These are phyloP conservation scores for Cariama cristata DNA, from an alignment of 2,113 vertebrate species.

Conservation along the genomic window DNA sequence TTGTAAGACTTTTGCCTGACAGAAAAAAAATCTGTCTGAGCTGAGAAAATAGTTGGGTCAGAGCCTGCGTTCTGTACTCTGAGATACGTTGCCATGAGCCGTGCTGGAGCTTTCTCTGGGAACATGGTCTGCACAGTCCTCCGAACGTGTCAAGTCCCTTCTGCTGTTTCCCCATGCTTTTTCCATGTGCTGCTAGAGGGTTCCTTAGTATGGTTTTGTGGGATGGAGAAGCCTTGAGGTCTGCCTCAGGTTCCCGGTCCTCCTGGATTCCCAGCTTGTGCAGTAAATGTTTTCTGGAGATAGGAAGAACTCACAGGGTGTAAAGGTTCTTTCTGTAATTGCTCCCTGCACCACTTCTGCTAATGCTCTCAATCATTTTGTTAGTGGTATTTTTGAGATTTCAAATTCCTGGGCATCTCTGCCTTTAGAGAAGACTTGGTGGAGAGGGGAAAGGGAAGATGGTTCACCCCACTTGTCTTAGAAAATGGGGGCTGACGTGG, in stretches of 20 bases:
- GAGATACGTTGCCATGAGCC: fast-evolving
- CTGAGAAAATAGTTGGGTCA: neutral
- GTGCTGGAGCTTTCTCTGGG: neutral
- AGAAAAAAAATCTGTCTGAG: neutral
- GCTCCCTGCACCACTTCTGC: fast-evolving
- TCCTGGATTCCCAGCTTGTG: neutral
- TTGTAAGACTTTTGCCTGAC: fast-evolving
- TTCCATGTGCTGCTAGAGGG: neutral
- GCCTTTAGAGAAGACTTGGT: neutral
- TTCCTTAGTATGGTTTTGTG: neutral
- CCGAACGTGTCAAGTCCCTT: fast-evolving
- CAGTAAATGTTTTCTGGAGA: neutral
- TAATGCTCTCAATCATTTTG: neutral
- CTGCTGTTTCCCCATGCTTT: neutral
- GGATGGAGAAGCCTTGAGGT: neutral
- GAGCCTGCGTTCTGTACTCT: neutral
- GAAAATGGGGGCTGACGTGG: fast-evolving
- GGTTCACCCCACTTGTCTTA: neutral
- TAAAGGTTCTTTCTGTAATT: neutral
- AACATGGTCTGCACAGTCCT: neutral
- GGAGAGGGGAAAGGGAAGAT: neutral
- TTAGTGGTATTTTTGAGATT: neutral
- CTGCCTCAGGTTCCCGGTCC: fast-evolving
- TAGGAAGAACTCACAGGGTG: neutral
- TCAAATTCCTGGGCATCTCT: neutral